Conservation (phyloP, 23 tunicate genomes). For the Styela plicata region DNA sequence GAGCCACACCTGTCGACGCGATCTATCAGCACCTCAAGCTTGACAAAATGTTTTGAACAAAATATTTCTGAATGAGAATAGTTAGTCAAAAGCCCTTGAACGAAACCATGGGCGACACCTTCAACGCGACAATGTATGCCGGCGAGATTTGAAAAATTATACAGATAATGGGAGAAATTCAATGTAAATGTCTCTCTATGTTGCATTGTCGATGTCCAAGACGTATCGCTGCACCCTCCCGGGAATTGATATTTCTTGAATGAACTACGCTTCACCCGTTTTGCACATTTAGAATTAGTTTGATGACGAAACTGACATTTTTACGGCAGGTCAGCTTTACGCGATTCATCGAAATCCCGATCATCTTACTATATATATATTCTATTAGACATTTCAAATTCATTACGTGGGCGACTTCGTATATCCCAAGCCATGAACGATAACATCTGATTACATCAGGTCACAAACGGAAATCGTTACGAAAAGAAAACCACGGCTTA, state of each 20-base stretch:
- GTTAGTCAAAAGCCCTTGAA: too few relatives aligned
- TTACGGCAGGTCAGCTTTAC: neutral
- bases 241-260: neutral
- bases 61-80: too few relatives aligned
- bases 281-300: neutral
- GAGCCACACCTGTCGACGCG: too few relatives aligned
- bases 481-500: too few relatives aligned
- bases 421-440: neutral
- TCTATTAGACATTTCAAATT: neutral
- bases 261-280: neutral
- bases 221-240: neutral
- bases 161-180: neutral
- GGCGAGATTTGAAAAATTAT: too few relatives aligned
- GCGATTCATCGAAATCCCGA: neutral
- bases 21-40: too few relatives aligned
- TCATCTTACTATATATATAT: neutral
- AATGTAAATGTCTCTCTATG: too few relatives aligned
- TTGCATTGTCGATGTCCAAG: too few relatives aligned
- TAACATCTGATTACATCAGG: neutral
- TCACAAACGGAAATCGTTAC: too few relatives aligned
- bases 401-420: neutral
- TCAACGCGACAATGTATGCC: too few relatives aligned
- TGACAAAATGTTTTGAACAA: too few relatives aligned
- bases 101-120: too few relatives aligned
- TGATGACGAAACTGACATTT: neutral